Evolutionary conservation across 2,888 invertebrate genomes (phyloP), one percentile per base, ranked within the genome.

Genomic region (Trachelus iudaicus): DNA sequence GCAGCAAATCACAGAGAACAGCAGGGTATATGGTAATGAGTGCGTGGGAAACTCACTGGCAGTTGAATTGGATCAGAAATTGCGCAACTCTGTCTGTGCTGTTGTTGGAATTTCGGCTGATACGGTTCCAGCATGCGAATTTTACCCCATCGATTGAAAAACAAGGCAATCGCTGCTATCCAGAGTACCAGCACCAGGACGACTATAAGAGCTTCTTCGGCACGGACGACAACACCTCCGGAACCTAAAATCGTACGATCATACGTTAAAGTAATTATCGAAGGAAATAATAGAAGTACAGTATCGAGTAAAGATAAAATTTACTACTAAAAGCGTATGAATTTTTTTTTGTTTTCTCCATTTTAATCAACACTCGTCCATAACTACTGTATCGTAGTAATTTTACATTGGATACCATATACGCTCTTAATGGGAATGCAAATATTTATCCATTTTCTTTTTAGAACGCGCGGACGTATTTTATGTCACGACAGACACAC

Each of bases 101-200:
- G 95, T 86, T 96, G 96, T 88, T 96, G 96, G 89, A 97, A 97
- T 92, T 97, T 97, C 2, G 97, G 97, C 89, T 97, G 97, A 91
- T 97, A 97, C 0, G 97, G 97, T 90, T 97, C 97, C 92, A 97
- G 92, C 97, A 97, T 97, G 82, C 97, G 95, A 37, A 97, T 97
- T 93, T 97, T 97, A 89, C 97, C 97, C 97, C 97, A 97, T 83
- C 97, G 95, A 92, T 97, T 97, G 94, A 97, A 96, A 93, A 97
- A 97, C 75, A 97, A 93, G 1, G 96, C 95, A 76, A 97, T 97
- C 79, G 97, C 97, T 0, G 95, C 96, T 76, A 96, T 95, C 97
- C 97, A 97, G 11, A 97, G 94, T 40, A 96, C 93, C 15, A 97
- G 93, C 11, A 97, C 97, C 81, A 97, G 94, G 56, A 96, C 94